These are phyloP conservation scores for Pedionomus torquatus DNA, from an alignment of 2,113 vertebrate species.

Conservation along the genomic window DNA sequence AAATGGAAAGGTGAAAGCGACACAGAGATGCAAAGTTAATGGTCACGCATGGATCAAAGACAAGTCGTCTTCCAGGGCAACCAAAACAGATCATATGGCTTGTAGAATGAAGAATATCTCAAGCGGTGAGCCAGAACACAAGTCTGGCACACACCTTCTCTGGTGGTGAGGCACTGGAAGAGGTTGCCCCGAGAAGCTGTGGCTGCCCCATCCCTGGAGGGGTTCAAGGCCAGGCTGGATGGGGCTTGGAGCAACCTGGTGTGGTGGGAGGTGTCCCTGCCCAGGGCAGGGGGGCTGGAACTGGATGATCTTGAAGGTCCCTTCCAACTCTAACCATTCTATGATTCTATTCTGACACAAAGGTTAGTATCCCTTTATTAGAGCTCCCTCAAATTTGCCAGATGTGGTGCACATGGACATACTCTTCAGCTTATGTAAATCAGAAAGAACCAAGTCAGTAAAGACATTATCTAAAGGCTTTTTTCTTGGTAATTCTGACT, in stretches of 20 bases:
- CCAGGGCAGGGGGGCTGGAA: no score
- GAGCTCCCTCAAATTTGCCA: not conserved
- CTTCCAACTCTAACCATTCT: no score
- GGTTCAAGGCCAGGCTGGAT: no score
- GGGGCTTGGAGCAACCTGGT: no score
- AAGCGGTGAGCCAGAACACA: not conserved
- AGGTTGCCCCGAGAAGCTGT: no score
- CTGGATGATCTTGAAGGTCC: no score
- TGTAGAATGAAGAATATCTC: not conserved
- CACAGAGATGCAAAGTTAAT: not conserved
- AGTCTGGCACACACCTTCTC: not conserved
- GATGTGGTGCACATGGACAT: not conserved
- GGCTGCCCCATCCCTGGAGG: no score
- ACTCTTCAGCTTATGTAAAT: accelerated
- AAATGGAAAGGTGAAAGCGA: not conserved
- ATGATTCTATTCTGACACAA: not conserved
- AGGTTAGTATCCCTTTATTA: not conserved
- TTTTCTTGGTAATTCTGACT: not conserved
- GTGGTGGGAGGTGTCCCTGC: no score
- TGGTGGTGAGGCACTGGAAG: no score
- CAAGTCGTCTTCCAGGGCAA: not conserved
- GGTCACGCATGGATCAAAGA: not conserved
- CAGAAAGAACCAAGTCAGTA: not conserved
- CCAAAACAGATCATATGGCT: not conserved
- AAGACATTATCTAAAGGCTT: not conserved